Percentiles rank a stretch among this genome's conserved stretches.
Evolutionary conservation across 2,888 invertebrate species (phyloP).

Genomic region (Chalcosyrphus nemorum): DNA sequence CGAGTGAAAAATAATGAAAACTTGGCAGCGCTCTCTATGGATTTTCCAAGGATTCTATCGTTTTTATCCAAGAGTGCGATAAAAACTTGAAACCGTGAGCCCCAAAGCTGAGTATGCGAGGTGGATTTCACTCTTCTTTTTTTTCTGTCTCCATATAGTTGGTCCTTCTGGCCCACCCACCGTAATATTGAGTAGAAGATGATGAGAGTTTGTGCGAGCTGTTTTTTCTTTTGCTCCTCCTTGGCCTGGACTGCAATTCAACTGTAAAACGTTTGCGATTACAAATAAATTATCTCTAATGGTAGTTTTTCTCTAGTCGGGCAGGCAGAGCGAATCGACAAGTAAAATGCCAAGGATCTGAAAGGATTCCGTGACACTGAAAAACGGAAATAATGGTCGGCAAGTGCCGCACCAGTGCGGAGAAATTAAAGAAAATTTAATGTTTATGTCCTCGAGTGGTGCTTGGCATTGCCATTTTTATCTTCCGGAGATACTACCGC

Average conservation of each 20-base stretch:
- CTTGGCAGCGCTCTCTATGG: constrained; percentile 68
- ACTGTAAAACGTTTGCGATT: constrained; percentile 79
- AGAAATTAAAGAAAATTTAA: constrained; percentile 71
- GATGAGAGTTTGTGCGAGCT: constrained; percentile 28
- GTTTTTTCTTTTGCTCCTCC: constrained; percentile 24
- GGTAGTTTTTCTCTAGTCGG: constrained; percentile 75
- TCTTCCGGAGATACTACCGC: constrained; percentile 56
- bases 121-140: constrained; percentile 35
- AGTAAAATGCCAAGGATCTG: constrained; percentile 59
- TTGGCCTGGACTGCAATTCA: constrained; percentile 69
- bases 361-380: constrained; percentile 67
- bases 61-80: constrained; percentile 35
- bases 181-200: constrained; percentile 19
- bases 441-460: constrained; percentile 65
- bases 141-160: constrained; percentile 37
- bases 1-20: constrained; percentile 69
- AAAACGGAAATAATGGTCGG: constrained; percentile 69
- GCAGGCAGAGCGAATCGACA: constrained; percentile 51
- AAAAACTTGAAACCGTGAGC: constrained; percentile 67
- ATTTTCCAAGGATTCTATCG: constrained; percentile 24
- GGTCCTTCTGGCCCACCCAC: constrained; percentile 43
- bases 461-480: constrained; percentile 65
- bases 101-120: constrained; percentile 51
- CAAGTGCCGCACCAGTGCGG: constrained; percentile 52
- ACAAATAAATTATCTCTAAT: constrained; percentile 82